phyloP scores from a whole-genome alignment of 2,113 vertebrate genomes.

The Pedetes capensis region DNA sequence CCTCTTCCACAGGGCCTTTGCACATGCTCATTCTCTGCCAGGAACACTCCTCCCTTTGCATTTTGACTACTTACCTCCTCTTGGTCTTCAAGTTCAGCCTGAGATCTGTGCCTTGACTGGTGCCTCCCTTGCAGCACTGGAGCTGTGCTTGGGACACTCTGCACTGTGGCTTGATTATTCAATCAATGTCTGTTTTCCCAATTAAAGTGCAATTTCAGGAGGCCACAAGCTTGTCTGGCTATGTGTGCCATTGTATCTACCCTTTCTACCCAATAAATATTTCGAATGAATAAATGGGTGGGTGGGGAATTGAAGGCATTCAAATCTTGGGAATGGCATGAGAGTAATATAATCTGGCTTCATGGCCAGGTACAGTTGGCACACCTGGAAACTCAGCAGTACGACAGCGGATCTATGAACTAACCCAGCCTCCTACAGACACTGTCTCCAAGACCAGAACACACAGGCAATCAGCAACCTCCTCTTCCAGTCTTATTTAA shows the following conservation, averaged over 20 bases:
- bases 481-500: too few relatives aligned
- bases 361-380: too few relatives aligned
- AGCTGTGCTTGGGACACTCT: background rate
- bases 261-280: background rate
- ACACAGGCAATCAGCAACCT: background rate
- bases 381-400: background rate
- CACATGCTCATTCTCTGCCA: fast-evolving
- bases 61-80: background rate
- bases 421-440: background rate
- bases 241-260: fast-evolving
- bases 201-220: background rate
- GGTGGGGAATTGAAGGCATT: background rate
- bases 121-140: background rate
- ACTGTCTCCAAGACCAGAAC: background rate
- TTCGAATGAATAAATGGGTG: background rate
- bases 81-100: background rate
- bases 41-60: too few relatives aligned
- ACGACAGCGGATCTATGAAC: fast-evolving
- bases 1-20: background rate
- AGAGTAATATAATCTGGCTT: background rate
- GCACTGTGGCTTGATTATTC: too few relatives aligned
- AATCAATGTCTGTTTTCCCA: background rate
- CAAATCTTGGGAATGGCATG: fast-evolving
- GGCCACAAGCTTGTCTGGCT: background rate
- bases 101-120: background rate